A percentile compares a stretch with the other conserved stretches of the same genome.
phyloP scores from a whole-genome alignment of 1,140 invertebrate species.

The Brachionus paranguensis region DNA sequence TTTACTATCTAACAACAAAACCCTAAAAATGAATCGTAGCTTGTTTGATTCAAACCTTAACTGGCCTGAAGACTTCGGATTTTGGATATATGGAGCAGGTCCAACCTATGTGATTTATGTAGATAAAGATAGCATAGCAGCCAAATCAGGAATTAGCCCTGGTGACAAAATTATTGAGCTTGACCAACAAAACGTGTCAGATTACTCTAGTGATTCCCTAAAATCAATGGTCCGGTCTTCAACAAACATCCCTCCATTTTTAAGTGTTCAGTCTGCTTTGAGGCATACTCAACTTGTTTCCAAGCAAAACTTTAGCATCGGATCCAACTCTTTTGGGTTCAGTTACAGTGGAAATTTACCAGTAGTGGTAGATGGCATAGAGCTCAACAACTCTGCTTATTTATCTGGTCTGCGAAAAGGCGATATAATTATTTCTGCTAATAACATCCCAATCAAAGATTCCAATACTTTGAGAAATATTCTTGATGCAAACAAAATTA shows the following conservation, averaged over 20 bases:
- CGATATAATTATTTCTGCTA: neutral
- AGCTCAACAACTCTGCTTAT: neutral
- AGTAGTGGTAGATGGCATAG: neutral
- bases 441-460: neutral
- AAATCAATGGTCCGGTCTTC: neutral
- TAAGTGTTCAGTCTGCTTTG: neutral
- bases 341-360: neutral
- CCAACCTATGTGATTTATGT: conserved; percentile 51
- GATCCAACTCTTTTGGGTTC: neutral
- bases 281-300: neutral
- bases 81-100: conserved; percentile 51
- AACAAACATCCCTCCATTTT: neutral
- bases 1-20: neutral
- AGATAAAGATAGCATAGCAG: conserved; percentile 48
- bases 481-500: neutral
- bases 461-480: neutral
- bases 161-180: conserved; percentile 53
- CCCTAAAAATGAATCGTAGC: neutral
- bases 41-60: neutral
- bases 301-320: neutral
- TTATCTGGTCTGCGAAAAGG: neutral
- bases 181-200: conserved; percentile 50
- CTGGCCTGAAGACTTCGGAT: conserved; percentile 53
- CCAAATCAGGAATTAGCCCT: conserved; percentile 47
- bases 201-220: conserved; percentile 47